Percentiles rank a stretch among this genome's conserved stretches.
These are phyloP conservation scores for Sinelater perroti DNA, from an alignment of 2,888 invertebrate species.

Conservation along the genomic window DNA sequence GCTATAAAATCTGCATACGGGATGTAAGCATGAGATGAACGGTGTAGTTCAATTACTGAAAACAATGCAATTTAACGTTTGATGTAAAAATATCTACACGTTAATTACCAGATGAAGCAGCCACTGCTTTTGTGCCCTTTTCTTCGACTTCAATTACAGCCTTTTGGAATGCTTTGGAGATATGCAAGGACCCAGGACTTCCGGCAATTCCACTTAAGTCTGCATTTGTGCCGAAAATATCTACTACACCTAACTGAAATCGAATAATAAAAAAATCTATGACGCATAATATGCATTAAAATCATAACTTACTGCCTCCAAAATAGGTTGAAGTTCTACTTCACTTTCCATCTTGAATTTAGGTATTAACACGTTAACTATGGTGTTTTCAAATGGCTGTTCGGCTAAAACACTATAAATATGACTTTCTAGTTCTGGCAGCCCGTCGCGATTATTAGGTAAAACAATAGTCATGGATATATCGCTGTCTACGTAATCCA, in stretches of 20 bases:
- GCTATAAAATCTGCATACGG: conserved; percentile 13
- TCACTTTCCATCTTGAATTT: conserved; percentile 11
- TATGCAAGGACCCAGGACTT: conserved; percentile 42
- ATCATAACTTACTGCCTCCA: conserved; percentile 8
- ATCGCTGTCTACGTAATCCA: conserved; percentile 45
- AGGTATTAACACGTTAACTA: background rate
- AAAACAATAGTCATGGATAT: conserved; percentile 42
- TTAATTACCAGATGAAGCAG: conserved; percentile 23
- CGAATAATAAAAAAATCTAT: background rate
- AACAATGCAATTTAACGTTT: no score
- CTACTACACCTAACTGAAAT: conserved; percentile 39
- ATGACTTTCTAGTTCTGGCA: conserved; percentile 31
- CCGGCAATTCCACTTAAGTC: conserved; percentile 51
- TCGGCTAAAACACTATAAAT: conserved; percentile 28
- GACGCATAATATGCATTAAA: no score
- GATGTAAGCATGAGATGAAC: no score
- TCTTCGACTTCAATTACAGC: conserved; percentile 57
- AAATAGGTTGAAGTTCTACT: conserved; percentile 4
- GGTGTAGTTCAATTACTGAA: no score
- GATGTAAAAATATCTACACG: no score
- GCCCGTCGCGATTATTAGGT: conserved; percentile 38
- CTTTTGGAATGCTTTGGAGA: conserved; percentile 54
- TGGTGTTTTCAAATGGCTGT: background rate
- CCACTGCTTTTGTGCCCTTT: conserved; percentile 43
- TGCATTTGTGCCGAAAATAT: conserved; percentile 27